Conservation (phyloP, 2,113 vertebrate species). For the Hemicordylus capensis region DNA sequence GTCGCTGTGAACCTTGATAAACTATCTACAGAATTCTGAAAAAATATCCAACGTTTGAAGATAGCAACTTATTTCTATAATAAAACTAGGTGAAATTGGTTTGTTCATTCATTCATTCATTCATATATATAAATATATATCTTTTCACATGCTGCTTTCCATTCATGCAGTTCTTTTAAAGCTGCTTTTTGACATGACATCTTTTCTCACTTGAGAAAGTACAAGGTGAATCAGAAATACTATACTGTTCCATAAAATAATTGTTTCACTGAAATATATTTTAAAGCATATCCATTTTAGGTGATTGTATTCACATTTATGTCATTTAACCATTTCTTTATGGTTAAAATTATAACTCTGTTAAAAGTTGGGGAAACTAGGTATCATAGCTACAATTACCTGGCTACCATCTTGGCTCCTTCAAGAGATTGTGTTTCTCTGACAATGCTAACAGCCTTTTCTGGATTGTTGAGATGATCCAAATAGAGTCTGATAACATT, state of each 20-base stretch:
- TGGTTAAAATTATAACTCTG: background rate
- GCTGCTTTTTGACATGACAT: background rate
- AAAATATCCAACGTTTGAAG: too few species aligned
- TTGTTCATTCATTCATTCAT: too few species aligned
- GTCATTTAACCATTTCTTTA: background rate
- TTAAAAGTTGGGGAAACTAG: background rate
- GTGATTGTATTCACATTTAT: background rate
- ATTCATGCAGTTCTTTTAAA: background rate
- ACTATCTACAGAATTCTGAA: background rate
- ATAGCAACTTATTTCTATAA: background rate
- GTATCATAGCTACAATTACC: constrained; percentile 69
- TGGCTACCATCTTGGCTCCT: constrained; percentile 98
- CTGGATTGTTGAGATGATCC: constrained; percentile 93
- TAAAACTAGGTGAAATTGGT: background rate
- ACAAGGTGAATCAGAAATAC: background rate
- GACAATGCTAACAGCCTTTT: constrained; percentile 90
- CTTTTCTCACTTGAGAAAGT: background rate
- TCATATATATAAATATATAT: background rate
- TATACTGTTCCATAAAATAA: too few species aligned
- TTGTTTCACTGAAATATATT: background rate
- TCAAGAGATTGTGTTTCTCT: constrained; percentile 94
- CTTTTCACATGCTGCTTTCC: background rate
- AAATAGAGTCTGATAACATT: constrained; percentile 90
- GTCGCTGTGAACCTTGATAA: background rate
- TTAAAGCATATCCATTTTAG: background rate